Conservation (phyloP, 2,113 vertebrate species). For the Kryptolebias marmoratus region DNA sequence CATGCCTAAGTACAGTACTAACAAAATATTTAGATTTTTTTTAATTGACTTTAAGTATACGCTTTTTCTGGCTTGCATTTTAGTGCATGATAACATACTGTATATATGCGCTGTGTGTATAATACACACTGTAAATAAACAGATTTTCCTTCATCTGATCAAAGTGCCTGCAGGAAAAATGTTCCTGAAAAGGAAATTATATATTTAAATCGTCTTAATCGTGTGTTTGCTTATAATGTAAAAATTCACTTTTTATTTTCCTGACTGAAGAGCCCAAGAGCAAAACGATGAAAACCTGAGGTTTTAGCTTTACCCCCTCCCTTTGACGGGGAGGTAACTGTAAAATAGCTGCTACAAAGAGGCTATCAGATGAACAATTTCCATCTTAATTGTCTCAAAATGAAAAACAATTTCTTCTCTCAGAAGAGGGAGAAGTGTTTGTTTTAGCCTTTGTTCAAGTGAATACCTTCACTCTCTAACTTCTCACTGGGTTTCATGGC, state of each 20-base stretch:
- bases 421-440: conserved; percentile 27
- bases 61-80: too few species aligned
- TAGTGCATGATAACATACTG: too few species aligned
- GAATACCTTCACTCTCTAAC: conserved; percentile 39
- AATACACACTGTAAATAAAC: too few species aligned
- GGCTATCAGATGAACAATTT: conserved; percentile 44
- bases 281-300: conserved; percentile 6
- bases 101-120: too few species aligned
- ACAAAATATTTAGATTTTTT: too few species aligned
- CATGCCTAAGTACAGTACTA: too few species aligned
- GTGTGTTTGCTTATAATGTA: neutral
- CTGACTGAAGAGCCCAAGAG: conserved; percentile 5
- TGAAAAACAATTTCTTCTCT: conserved; percentile 35
- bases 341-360: conserved; percentile 35
- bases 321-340: conserved; percentile 20
- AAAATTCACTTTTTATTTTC: conserved; percentile 8
- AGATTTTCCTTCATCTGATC: neutral
- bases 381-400: conserved; percentile 51
- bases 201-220: neutral
- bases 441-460: conserved; percentile 31
- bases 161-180: neutral
- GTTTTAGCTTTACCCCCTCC: conserved; percentile 8
- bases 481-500: conserved; percentile 48
- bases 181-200: neutral
- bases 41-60: too few species aligned